A percentile compares a stretch with the other conserved stretches of the same genome.
These are phyloP conservation scores for Anoplopoma fimbria DNA, from an alignment of 2,113 vertebrate species.

Conservation along the genomic window DNA sequence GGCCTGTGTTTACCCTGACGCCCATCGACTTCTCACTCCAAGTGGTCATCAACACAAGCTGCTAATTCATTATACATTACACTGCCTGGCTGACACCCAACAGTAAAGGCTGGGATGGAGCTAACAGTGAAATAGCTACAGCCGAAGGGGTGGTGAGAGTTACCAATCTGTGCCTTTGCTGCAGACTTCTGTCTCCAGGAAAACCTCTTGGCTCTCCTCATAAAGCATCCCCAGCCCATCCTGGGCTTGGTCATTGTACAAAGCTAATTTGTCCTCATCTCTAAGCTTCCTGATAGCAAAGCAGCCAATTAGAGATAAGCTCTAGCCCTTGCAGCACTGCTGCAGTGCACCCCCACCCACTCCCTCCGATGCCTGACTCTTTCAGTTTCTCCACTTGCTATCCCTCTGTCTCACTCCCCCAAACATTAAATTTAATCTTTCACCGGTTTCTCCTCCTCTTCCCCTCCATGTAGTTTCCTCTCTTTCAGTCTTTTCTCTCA, in stretches of 20 bases:
- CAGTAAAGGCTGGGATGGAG: conserved; percentile 50
- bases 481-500: conserved; percentile 46
- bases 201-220: conserved; percentile 59
- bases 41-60: conserved; percentile 60
- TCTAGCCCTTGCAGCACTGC: conserved; percentile 71
- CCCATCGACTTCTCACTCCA: conserved; percentile 35
- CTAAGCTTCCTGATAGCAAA: conserved; percentile 82
- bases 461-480: conserved; percentile 15
- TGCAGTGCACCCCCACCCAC: conserved; percentile 74
- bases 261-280: conserved; percentile 82
- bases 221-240: conserved; percentile 56
- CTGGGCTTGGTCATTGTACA: conserved; percentile 76
- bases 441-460: conserved; percentile 30
- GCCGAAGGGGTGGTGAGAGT: conserved; percentile 58
- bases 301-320: conserved; percentile 86
- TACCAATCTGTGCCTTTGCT: conserved; percentile 54
- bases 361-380: conserved; percentile 52
- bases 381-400: conserved; percentile 48
- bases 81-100: conserved; percentile 57
- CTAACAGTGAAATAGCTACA: conserved; percentile 52
- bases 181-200: conserved; percentile 55
- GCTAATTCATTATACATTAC: conserved; percentile 74
- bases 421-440: conserved; percentile 59
- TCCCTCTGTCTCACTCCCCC: conserved; percentile 54
- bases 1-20: conserved; percentile 9